Percentiles rank a stretch among this genome's conserved stretches.
phyloP scores from a whole-genome alignment of 2,797 vertebrate genomes.

The Cephalopachus bancanus region DNA sequence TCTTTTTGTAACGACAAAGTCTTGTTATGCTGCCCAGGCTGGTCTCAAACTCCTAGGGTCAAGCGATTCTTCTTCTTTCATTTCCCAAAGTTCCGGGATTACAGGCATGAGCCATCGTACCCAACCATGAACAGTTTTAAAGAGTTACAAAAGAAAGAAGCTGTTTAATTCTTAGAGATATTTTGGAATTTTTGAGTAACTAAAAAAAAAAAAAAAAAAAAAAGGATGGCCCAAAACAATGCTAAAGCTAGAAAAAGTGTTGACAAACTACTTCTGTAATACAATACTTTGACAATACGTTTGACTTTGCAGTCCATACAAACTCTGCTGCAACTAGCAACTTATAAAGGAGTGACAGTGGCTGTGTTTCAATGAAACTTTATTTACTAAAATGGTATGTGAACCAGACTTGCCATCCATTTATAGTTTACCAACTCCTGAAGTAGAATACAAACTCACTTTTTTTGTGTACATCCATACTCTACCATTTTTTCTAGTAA shows the following conservation, averaged over 20 bases:
- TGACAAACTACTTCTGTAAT: background rate
- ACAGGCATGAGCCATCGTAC: no score
- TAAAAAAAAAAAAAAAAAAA: background rate
- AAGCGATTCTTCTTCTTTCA: no score
- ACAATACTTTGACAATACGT: background rate
- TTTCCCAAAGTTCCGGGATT: no score
- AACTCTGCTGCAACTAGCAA: background rate
- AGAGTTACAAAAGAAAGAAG: background rate
- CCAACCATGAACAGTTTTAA: conserved; percentile 9
- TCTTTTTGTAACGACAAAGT: no score
- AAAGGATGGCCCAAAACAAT: background rate
- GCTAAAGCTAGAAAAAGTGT: background rate
- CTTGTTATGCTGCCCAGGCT: no score
- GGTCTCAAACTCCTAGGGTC: no score
- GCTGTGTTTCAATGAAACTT: conserved; percentile 3
- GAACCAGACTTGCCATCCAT: background rate
- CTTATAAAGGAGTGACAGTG: background rate
- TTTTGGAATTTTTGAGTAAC: conserved; percentile 23
- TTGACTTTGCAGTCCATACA: background rate
- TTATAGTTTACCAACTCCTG: background rate
- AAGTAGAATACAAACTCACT: conserved; percentile 17
- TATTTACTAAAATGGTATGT: conserved; percentile 12
- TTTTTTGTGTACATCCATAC: background rate
- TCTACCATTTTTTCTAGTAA: conserved; percentile 17
- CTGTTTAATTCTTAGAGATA: background rate